Percentiles rank a stretch among this genome's conserved stretches.
Evolutionary conservation across 2,113 vertebrate genomes (phyloP).

Genomic region (Phrynosoma blainvillii): DNA sequence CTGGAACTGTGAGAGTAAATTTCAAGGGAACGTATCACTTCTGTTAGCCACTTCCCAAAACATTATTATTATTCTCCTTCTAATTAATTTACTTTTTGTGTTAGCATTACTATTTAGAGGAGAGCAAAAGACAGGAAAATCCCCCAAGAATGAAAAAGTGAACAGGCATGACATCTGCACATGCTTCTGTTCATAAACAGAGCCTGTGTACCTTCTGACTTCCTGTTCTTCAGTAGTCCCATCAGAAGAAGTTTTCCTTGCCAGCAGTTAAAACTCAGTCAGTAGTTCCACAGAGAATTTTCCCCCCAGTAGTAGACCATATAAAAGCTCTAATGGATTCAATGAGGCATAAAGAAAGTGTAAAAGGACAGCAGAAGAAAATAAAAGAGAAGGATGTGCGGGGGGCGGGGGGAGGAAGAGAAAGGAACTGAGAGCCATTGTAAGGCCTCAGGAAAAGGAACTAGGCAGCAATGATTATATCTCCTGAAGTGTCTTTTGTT

Average conservation of each 20-base stretch:
- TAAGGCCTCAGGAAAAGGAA: constrained; percentile 81
- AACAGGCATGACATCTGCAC: background rate
- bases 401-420: constrained; percentile 52
- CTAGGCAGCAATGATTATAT: constrained; percentile 83
- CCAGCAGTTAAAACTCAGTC: constrained; percentile 66
- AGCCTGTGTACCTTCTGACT: constrained; percentile 23
- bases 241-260: constrained; percentile 64
- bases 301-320: constrained; percentile 76
- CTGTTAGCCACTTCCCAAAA: background rate
- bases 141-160: background rate
- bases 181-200: constrained; percentile 2
- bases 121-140: background rate
- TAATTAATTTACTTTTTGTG: background rate
- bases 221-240: constrained; percentile 37
- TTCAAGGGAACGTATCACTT: too few relatives aligned
- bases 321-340: constrained; percentile 82
- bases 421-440: constrained; percentile 81
- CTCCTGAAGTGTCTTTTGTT: constrained; percentile 93
- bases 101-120: background rate
- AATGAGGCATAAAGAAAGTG: constrained; percentile 85
- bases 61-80: background rate
- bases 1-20: background rate
- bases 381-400: constrained; percentile 79
- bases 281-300: constrained; percentile 72
- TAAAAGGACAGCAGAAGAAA: constrained; percentile 75